Percentiles rank a stretch among this genome's conserved stretches.
phyloP scores from a whole-genome alignment of 2,797 vertebrate species.

The Lycodopsis pacificus region DNA sequence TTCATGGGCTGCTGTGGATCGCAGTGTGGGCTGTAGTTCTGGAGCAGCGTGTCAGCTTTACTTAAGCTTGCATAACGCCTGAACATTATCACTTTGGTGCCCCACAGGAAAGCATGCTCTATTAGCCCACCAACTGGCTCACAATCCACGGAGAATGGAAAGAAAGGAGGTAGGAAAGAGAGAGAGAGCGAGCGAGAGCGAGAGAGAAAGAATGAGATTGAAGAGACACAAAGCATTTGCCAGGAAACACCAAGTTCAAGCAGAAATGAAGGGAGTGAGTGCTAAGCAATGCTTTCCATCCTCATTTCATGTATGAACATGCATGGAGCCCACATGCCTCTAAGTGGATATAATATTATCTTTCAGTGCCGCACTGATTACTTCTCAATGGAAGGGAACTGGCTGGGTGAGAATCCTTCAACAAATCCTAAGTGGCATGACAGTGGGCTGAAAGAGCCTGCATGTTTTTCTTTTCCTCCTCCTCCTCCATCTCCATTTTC shows the following conservation, averaged over 20 bases:
- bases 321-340: conserved; percentile 75
- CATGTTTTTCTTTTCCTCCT: conserved; percentile 79
- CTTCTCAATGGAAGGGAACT: conserved; percentile 80
- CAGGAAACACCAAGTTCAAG: conserved; percentile 66
- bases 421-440: conserved; percentile 84
- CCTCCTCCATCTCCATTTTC: conserved; percentile 75
- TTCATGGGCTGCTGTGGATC: conserved; percentile 69
- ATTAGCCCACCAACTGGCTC: conserved; percentile 82
- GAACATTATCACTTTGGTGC: conserved; percentile 82
- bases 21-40: conserved; percentile 79
- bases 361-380: conserved; percentile 81
- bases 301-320: conserved; percentile 78
- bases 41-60: conserved; percentile 83
- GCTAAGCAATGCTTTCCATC: conserved; percentile 56
- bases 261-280: conserved; percentile 61
- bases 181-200: conserved; percentile 15
- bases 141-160: conserved; percentile 64
- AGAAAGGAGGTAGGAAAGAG: conserved; percentile 45
- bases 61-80: conserved; percentile 80
- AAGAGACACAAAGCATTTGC: conserved; percentile 62
- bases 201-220: conserved; percentile 49
- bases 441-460: conserved; percentile 82
- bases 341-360: conserved; percentile 84
- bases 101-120: conserved; percentile 83
- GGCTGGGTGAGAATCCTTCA: conserved; percentile 83